Percentiles rank a stretch among this genome's conserved stretches.
phyloP scores from a whole-genome alignment of 2,797 vertebrate genomes.

The Miichthys miiuy region DNA sequence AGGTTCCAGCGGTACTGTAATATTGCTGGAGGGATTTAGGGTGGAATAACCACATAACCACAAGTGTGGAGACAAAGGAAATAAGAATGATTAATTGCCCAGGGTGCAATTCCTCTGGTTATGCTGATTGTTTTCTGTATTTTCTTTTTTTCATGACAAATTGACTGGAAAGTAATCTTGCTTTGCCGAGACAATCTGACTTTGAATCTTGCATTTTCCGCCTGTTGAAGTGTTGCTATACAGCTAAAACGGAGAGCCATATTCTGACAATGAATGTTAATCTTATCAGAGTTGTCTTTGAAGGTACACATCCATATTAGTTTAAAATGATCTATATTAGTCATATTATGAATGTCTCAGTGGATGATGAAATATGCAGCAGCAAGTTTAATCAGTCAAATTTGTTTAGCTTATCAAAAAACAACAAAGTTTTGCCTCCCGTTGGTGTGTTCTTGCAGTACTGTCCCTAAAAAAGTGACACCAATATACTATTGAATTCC shows the following conservation, averaged over 20 bases:
- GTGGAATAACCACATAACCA: constrained; percentile 21
- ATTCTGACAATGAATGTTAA: constrained; percentile 12
- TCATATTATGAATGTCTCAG: neutral
- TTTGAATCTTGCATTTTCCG: constrained; percentile 17
- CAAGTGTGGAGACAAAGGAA: constrained; percentile 22
- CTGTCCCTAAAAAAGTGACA: neutral
- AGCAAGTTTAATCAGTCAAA: neutral
- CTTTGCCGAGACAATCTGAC: constrained; percentile 30
- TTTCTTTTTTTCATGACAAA: constrained; percentile 41
- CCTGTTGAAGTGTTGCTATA: neutral
- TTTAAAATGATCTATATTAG: neutral
- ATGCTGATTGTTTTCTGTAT: constrained; percentile 45
- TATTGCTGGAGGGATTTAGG: neutral
- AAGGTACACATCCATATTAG: constrained; percentile 18
- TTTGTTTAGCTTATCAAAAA: neutral
- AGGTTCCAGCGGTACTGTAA: neutral
- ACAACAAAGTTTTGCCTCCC: neutral
- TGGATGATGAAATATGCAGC: neutral
- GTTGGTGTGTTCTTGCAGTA: neutral
- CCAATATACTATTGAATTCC: neutral
- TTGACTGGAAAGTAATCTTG: constrained; percentile 33
- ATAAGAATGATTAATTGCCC: constrained; percentile 49
- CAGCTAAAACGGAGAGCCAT: constrained; percentile 2
- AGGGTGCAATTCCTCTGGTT: constrained; percentile 24
- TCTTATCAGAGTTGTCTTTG: constrained; percentile 1